Evolutionary conservation across 2,797 vertebrate species (phyloP), one percentile per base, ranked within the genome.

Genomic region (Cuculus canorus): DNA sequence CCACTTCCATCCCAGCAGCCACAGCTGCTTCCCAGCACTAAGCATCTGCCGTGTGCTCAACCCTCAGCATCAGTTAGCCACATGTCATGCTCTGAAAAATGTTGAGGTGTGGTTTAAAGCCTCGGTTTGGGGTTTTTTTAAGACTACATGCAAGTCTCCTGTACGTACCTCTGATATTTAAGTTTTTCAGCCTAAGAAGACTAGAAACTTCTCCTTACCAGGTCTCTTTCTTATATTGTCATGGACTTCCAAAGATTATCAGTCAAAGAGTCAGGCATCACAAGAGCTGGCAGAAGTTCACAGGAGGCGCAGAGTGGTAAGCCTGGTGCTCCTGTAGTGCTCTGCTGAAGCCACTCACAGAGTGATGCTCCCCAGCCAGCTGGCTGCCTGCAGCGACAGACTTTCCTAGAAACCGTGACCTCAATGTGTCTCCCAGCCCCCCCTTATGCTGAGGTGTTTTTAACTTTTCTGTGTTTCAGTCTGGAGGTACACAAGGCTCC

Each of bases 291-390:
- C 80, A 78, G 32, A 39, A 72, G 60, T 71, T 60, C 57, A 76
- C 0, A 0, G 52, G 64, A 43, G 45, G 22, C 11, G 7, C 18
- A 6, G 32, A 27, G 11, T 47, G 43, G 23, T 0, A 5, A 71
- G 61, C 52, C 27, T 41, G 54, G 33, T 65, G 59, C 68, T 82
- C 25, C 71, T 35, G 71, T 68, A 65, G 48, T 1, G 10, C 39
- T 63, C 48, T 48, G 78, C 45, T 53, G 47, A 23, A 45, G 19
- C n/a, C 2, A 0, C 52, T 48, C 0, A 0, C 15, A 35, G 52
- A 32, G 16, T 0, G 0, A 37, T 60, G 57, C 25, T 81, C 33
- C 13, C 16, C 0, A 4, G 24, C 33, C 15, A 7, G 53, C 59
- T 27, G 45, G 19, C 70, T 52, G 53, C 41, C 65, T 4, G 17